phyloP scores from a whole-genome alignment of 2,888 invertebrate species.

The Eristalinus aeneus region DNA sequence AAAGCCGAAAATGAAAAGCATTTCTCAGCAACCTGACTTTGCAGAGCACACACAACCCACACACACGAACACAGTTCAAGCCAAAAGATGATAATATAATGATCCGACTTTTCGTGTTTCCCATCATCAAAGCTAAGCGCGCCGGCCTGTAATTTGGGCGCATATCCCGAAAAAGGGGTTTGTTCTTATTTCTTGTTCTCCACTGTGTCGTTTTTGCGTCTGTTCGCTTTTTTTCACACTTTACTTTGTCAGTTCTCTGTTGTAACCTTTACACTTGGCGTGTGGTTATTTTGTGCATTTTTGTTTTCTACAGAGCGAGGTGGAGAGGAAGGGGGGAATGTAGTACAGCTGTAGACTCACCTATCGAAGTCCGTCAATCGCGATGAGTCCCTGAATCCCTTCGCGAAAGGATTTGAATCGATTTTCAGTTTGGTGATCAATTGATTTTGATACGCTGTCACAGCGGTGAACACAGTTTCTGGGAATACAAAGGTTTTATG shows the following conservation, averaged over 20 bases:
- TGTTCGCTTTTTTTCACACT: slow-evolving; percentile 48
- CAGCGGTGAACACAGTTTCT: slow-evolving; percentile 99
- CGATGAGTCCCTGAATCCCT: slow-evolving; percentile 98
- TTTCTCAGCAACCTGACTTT: slow-evolving; percentile 64
- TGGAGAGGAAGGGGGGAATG: background rate
- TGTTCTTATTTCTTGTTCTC: slow-evolving; percentile 20
- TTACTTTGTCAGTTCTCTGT: slow-evolving; percentile 66
- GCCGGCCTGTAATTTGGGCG: slow-evolving; percentile 81
- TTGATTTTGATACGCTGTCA: slow-evolving; percentile 99
- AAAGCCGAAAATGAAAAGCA: slow-evolving; percentile 54
- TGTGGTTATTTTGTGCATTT: slow-evolving; percentile 39
- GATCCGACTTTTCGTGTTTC: slow-evolving; percentile 79
- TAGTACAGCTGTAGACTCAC: slow-evolving; percentile 80
- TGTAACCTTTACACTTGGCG: slow-evolving; percentile 58
- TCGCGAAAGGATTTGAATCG: slow-evolving; percentile 99
- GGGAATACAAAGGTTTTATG: slow-evolving; percentile 98
- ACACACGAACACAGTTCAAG: slow-evolving; percentile 58
- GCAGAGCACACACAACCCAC: slow-evolving; percentile 65
- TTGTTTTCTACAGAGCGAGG: background rate
- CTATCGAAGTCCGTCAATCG: slow-evolving; percentile 96
- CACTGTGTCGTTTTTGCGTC: slow-evolving; percentile 30
- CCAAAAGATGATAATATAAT: slow-evolving; percentile 69
- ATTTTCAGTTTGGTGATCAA: slow-evolving; percentile 99
- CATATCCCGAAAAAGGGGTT: slow-evolving; percentile 77
- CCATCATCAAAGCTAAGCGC: slow-evolving; percentile 80